Percentiles rank a stretch among this genome's conserved stretches.
Conservation (phyloP, 2,113 vertebrate genomes). For the Noctilio leporinus region DNA sequence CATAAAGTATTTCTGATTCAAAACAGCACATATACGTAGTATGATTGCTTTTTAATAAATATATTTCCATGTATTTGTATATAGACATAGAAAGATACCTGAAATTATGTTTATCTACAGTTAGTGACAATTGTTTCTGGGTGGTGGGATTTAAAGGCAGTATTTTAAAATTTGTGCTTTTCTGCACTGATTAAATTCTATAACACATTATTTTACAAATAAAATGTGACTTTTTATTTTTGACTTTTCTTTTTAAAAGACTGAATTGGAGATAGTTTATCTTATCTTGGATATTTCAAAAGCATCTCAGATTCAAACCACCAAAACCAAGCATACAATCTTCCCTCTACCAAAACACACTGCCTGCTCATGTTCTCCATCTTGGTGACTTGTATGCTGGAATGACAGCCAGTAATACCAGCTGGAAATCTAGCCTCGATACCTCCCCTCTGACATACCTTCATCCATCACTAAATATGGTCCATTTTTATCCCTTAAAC, state of each 20-base stretch:
- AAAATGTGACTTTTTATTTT: background rate
- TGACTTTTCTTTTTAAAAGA: conserved; percentile 1
- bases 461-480: background rate
- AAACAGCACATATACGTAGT: conserved; percentile 10
- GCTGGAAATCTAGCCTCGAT: background rate
- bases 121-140: conserved; percentile 23
- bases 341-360: background rate
- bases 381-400: background rate
- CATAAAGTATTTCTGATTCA: conserved; percentile 23
- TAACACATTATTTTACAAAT: conserved; percentile 25
- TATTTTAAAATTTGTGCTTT: conserved; percentile 50
- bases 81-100: background rate
- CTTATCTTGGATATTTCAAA: conserved; percentile 22
- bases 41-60: background rate
- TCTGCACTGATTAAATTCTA: conserved; percentile 22
- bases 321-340: background rate
- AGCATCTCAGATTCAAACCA: conserved; percentile 21
- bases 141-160: conserved; percentile 2
- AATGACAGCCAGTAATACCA: background rate
- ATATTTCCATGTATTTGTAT: background rate
- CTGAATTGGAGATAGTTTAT: background rate
- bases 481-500: conserved; percentile 26
- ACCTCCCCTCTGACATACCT: background rate
- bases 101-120: conserved; percentile 16
- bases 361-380: background rate